Percentiles rank a stretch among this genome's conserved stretches.
Evolutionary conservation across 2,888 invertebrate genomes (phyloP).

Genomic region (Operophtera brumata): DNA sequence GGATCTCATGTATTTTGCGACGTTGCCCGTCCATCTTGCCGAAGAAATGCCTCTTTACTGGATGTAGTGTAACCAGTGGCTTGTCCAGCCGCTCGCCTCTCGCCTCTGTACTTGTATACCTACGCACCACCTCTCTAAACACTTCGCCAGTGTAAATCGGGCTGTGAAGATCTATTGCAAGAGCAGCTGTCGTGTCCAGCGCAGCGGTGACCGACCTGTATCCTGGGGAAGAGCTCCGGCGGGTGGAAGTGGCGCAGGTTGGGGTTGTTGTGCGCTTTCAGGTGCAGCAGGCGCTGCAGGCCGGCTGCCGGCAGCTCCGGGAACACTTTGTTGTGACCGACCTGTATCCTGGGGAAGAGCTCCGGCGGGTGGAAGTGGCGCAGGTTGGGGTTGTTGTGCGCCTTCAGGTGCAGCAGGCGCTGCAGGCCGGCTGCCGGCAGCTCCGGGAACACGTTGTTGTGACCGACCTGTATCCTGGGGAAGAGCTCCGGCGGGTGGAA

Average conservation of each 20-base stretch:
- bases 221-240: constrained; percentile 91
- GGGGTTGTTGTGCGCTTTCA: constrained; percentile 96
- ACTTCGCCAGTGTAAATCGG: no score
- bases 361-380: constrained; percentile 93
- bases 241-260: constrained; percentile 92
- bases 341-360: constrained; percentile 90
- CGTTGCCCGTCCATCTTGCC: no score
- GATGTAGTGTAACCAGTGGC: no score
- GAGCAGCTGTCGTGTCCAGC: no score
- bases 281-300: constrained; percentile 87
- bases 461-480: constrained; percentile 85
- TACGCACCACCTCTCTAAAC: no score
- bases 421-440: constrained; percentile 91
- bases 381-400: constrained; percentile 94
- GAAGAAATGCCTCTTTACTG: no score
- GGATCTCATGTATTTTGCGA: no score
- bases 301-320: constrained; percentile 90
- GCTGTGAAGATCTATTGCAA: no score
- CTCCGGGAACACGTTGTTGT: constrained; percentile 90
- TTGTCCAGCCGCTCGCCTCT: no score
- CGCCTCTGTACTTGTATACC: no score
- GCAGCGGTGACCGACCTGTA: no score
- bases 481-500: constrained; percentile 94
- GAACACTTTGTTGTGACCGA: constrained; percentile 94
- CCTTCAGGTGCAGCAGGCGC: constrained; percentile 90